Evolutionary conservation across 2,797 vertebrate species (phyloP).

Genomic region (Eutrigla gurnardus): DNA sequence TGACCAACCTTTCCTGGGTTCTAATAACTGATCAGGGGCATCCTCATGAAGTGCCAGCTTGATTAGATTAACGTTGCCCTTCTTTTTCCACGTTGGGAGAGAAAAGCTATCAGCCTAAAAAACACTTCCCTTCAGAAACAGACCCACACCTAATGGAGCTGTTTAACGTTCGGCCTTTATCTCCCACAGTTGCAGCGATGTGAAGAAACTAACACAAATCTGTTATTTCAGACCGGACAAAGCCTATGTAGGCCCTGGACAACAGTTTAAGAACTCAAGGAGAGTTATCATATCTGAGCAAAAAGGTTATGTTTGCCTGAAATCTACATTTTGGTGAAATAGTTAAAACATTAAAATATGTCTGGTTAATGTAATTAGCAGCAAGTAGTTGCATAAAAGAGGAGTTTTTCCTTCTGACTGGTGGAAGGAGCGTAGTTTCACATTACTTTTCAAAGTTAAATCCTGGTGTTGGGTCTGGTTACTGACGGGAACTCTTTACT

Average conservation of each 20-base stretch:
- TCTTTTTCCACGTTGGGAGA: slow-evolving; percentile 60
- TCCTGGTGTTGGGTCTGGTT: slow-evolving; percentile 9
- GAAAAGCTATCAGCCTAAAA: slow-evolving; percentile 66
- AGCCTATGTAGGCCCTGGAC: slow-evolving; percentile 24
- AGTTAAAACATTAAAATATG: not conserved
- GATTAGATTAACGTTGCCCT: slow-evolving; percentile 75
- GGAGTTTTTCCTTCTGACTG: not conserved
- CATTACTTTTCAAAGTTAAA: not conserved
- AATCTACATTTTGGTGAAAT: slow-evolving; percentile 21
- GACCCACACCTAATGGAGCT: slow-evolving; percentile 61
- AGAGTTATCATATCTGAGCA: slow-evolving; percentile 21
- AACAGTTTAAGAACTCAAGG: slow-evolving; percentile 26
- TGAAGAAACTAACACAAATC: slow-evolving; percentile 50
- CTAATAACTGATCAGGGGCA: slow-evolving; percentile 69
- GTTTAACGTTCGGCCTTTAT: slow-evolving; percentile 43
- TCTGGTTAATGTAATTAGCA: not conserved
- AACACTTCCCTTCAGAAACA: slow-evolving; percentile 76
- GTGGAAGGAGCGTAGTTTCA: not conserved
- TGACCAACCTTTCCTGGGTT: slow-evolving; percentile 48
- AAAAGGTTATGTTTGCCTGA: slow-evolving; percentile 20
- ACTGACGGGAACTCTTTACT: slow-evolving; percentile 8
- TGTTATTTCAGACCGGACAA: slow-evolving; percentile 54
- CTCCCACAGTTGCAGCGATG: slow-evolving; percentile 33
- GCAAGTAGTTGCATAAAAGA: slow-evolving; percentile 6
- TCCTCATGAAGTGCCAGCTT: slow-evolving; percentile 74